Evolutionary conservation across 1,140 invertebrate genomes (phyloP).

Genomic region (Triops cancriformis): DNA sequence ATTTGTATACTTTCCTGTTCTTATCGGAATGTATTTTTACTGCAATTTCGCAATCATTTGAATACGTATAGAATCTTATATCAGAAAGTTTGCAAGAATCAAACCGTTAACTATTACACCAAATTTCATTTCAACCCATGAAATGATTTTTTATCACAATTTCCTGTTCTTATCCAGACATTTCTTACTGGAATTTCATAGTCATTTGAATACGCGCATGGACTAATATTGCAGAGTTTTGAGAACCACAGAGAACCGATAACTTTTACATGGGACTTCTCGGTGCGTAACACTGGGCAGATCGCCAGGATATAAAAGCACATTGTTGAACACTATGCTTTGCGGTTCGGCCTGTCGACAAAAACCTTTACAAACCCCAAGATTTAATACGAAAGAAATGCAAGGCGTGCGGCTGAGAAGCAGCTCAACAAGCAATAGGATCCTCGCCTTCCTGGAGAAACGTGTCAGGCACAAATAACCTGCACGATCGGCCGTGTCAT

Average conservation of each 20-base stretch:
- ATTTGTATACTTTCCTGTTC: too few species aligned
- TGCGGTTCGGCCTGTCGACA: not conserved
- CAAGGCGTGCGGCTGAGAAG: not conserved
- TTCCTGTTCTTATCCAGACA: too few species aligned
- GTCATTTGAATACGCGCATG: too few species aligned
- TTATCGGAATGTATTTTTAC: too few species aligned
- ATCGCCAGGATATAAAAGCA: not conserved
- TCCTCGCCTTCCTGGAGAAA: not conserved
- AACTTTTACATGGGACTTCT: not conserved
- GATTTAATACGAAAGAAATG: not conserved
- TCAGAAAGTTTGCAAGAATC: too few species aligned
- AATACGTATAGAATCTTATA: too few species aligned
- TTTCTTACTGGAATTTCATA: too few species aligned
- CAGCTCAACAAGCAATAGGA: not conserved
- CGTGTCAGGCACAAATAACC: not conserved
- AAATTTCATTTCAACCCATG: too few species aligned
- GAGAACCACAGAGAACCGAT: not conserved
- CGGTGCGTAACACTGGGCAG: not conserved
- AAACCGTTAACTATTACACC: too few species aligned
- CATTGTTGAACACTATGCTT: not conserved
- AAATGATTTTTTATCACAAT: too few species aligned
- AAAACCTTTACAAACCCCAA: not conserved
- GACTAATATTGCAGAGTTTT: not conserved
- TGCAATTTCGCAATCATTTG: too few species aligned
- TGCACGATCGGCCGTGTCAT: not conserved